These are phyloP conservation scores for Pelagia noctiluca DNA, from an alignment of 30 jellyfish, hydroid and myxozoan species.

Conservation along the genomic window DNA sequence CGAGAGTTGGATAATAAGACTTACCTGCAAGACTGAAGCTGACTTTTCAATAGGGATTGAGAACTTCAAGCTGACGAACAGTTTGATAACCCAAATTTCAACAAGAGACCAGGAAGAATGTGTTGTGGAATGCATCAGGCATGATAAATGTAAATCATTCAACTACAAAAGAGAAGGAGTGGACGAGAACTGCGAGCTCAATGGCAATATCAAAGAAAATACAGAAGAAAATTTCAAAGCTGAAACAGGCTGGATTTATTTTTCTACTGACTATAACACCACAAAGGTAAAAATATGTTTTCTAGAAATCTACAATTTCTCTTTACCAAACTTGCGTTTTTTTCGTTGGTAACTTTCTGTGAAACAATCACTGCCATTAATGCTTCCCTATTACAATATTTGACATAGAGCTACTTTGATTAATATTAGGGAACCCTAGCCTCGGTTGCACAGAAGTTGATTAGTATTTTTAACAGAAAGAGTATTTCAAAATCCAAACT, in stretches of 20 bases:
- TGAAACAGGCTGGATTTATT: background rate
- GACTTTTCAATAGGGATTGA: background rate
- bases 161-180: background rate
- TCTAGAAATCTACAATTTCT: too few relatives aligned
- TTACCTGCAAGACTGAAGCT: slow-evolving; percentile 8
- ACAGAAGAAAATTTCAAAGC: background rate
- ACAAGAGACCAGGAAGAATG: background rate
- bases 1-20: background rate
- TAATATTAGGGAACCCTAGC: too few relatives aligned
- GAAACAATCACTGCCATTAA: too few relatives aligned
- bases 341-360: too few relatives aligned
- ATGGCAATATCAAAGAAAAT: background rate
- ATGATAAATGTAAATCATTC: background rate
- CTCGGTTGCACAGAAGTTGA: too few relatives aligned
- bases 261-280: background rate
- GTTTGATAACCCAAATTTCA: background rate
- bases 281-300: too few relatives aligned
- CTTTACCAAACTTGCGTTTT: too few relatives aligned
- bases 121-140: background rate
- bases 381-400: too few relatives aligned
- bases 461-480: too few relatives aligned
- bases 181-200: background rate
- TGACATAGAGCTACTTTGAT: too few relatives aligned
- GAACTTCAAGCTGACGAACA: background rate
- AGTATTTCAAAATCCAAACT: too few relatives aligned